Evolutionary conservation across 1,140 invertebrate species (phyloP).

Genomic region (Tetragnatha versicolor): DNA sequence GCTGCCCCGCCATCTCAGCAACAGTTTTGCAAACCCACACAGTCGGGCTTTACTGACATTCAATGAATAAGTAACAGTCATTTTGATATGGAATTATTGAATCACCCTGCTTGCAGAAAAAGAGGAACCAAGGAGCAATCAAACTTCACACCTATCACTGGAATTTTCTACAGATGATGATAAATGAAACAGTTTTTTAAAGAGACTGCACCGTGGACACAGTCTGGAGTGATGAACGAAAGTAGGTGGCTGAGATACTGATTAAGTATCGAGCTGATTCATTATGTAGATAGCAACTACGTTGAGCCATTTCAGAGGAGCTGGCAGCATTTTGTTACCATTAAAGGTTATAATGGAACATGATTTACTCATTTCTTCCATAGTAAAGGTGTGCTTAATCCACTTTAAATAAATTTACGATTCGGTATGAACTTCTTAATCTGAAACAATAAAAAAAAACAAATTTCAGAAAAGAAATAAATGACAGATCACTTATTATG

Average conservation of each 20-base stretch:
- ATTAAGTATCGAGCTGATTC: constrained; percentile 53
- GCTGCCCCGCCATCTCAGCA: constrained; percentile 61
- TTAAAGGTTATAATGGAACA: constrained; percentile 23
- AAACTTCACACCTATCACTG: constrained; percentile 44
- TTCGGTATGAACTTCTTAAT: not conserved
- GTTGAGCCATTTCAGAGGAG: constrained; percentile 20
- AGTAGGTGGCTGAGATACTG: not conserved
- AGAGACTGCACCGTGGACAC: not conserved
- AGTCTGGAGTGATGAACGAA: constrained; percentile 9
- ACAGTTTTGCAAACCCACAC: constrained; percentile 60
- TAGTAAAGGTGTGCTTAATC: constrained; percentile 7
- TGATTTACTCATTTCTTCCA: constrained; percentile 24
- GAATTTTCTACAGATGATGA: constrained; percentile 34
- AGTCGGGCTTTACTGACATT: constrained; percentile 60
- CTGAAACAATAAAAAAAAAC: constrained; percentile 4
- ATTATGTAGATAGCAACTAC: constrained; percentile 46
- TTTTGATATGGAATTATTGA: constrained; percentile 49
- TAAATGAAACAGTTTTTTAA: constrained; percentile 29
- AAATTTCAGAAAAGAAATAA: constrained; percentile 9
- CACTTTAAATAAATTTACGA: not conserved
- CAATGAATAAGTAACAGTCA: constrained; percentile 63
- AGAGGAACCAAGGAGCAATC: not conserved
- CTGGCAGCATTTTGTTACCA: constrained; percentile 43
- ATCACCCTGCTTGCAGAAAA: constrained; percentile 11
- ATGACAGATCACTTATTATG: too few relatives aligned